phyloP scores from a whole-genome alignment of 2,113 vertebrate genomes.

The Anolis carolinensis region DNA sequence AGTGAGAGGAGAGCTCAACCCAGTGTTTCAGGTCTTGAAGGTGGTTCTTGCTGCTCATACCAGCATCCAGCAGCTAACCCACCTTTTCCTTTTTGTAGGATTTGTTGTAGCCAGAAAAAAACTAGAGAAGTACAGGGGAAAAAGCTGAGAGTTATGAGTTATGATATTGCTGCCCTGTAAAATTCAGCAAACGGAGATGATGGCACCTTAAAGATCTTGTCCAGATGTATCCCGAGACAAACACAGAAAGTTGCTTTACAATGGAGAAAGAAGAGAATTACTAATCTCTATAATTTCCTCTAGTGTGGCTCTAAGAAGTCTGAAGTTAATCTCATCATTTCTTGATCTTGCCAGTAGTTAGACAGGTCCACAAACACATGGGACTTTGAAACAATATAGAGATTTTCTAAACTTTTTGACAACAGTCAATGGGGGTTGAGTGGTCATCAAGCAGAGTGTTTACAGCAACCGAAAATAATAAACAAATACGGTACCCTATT shows the following conservation, averaged over 20 bases:
- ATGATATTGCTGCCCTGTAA: neutral
- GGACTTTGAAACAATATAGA: slow-evolving; percentile 3
- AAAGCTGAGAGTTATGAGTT: neutral
- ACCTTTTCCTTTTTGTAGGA: neutral
- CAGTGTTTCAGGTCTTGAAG: neutral
- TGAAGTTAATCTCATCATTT: neutral
- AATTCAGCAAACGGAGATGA: no score
- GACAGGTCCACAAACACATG: neutral
- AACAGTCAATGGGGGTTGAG: neutral
- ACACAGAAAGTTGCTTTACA: neutral
- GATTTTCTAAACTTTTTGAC: neutral
- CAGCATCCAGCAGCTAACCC: neutral
- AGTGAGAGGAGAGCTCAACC: neutral
- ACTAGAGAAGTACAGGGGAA: neutral
- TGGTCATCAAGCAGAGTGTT: neutral
- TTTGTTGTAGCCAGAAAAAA: neutral
- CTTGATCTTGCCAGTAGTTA: neutral
- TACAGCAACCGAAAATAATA: neutral
- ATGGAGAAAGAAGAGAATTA: neutral
- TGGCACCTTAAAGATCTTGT: neutral
- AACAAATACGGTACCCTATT: neutral
- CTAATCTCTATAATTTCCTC: neutral
- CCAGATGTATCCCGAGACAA: neutral
- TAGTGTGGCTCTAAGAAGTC: neutral
- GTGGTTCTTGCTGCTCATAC: neutral